Evolutionary conservation across 2,113 vertebrate genomes (phyloP), one percentile per base, ranked within the genome.

Genomic region (Phaetusa simplex): DNA sequence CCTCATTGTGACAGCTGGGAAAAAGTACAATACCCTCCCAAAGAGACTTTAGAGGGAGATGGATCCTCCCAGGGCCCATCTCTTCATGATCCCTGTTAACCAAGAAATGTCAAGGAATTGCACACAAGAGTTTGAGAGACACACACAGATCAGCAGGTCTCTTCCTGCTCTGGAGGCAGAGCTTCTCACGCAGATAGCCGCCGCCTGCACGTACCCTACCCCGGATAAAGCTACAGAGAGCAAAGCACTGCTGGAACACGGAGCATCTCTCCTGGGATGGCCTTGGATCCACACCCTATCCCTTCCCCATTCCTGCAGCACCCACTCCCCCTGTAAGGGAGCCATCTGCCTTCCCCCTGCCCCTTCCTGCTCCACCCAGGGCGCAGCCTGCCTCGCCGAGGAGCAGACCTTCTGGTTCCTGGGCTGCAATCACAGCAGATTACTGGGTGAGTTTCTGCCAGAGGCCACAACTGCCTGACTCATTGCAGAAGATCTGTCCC

Each of bases 291-390:
- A 17, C 29, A n/a, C 65, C 70, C 86, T 45, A 72, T 91, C 92
- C 92, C 93, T 61, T 92, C 97, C 92, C 88, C 95, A 92, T 95
- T 93, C 93, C 91, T 93, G 73, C 70, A 93, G 95, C 73, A 87
- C 88, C 80, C 82, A 58, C 86, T 76, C 90, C 83, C 86, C 65
- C 86, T 86, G 26, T 2, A 1, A 76, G 43, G 71, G 86, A 71
- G 20, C 73, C 17, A 23, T 93, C 65, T 69, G 86, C 91, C 83
- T 62, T 50, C 27, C 78, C 86, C 74, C 89, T 82, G 40, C 78
- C 86, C 94, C 86, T 95, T 95, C 89, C 96, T 94, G 96, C 94
- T 82, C 96, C 95, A 82, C 96, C 94, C 96, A 88, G 93, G 94
- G 95, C 49, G 83, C 93, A 94, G 93, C 55, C 29, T 13, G 92